Evolutionary conservation across 2,888 invertebrate genomes (phyloP).

Genomic region (Nephrotoma flavescens): DNA sequence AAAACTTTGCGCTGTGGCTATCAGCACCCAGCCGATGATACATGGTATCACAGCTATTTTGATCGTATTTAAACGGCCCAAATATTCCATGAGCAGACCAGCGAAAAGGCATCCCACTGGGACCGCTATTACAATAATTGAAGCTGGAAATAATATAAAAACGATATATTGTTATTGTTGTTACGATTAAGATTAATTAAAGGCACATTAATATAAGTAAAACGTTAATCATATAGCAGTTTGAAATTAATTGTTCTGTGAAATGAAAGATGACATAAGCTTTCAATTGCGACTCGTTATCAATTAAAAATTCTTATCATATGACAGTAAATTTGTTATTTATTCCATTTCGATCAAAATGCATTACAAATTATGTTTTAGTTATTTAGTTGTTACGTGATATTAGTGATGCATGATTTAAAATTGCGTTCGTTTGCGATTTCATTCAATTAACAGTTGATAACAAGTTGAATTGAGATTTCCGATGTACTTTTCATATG

Average conservation of each 20-base stretch:
- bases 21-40: conserved; percentile 38
- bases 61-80: conserved; percentile 39
- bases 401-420: no score
- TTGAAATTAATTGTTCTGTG: not conserved
- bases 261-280: not conserved
- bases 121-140: conserved; percentile 38
- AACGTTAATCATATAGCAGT: not conserved
- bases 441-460: no score
- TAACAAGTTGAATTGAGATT: no score
- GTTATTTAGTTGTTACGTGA: no score
- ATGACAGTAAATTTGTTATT: no score
- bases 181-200: conserved; percentile 5
- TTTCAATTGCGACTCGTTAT: not conserved
- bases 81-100: conserved; percentile 39
- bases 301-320: not conserved
- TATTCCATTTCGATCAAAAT: no score
- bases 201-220: conserved; percentile 6
- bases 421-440: no score
- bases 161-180: not conserved
- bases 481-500: no score
- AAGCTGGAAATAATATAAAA: conserved; percentile 27
- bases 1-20: conserved; percentile 36
- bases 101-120: conserved; percentile 38
- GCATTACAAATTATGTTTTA: no score
- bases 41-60: conserved; percentile 40